Percentiles rank a stretch among this genome's conserved stretches.
These are phyloP conservation scores for Nibea coibor DNA, from an alignment of 2,113 vertebrate genomes.

Conservation along the genomic window DNA sequence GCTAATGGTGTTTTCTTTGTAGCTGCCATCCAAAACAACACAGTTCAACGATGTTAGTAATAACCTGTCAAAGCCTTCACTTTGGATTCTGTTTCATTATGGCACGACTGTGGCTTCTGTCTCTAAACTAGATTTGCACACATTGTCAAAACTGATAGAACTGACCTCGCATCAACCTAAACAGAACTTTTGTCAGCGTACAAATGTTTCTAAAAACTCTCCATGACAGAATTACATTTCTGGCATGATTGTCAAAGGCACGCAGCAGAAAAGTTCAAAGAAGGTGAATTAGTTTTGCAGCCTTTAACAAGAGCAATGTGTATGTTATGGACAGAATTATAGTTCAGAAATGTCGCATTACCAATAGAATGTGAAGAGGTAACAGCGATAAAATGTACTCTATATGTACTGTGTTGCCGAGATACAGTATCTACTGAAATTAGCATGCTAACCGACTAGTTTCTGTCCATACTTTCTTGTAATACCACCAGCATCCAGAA, in stretches of 20 bases:
- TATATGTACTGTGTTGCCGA: too few relatives aligned
- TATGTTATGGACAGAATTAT: too few relatives aligned
- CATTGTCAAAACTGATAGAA: constrained; percentile 11
- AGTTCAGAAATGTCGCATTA: too few relatives aligned
- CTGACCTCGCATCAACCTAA: constrained; percentile 26
- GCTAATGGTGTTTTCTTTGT: constrained; percentile 36
- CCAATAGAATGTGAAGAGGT: too few relatives aligned
- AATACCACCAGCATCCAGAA: too few relatives aligned
- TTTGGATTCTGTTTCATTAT: constrained; percentile 42
- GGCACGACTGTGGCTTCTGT: constrained; percentile 3
- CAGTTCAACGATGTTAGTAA: constrained; percentile 55
- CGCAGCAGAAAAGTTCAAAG: neutral
- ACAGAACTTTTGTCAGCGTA: neutral
- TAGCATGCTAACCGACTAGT: too few relatives aligned
- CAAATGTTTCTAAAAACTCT: neutral
- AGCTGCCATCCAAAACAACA: constrained; percentile 45
- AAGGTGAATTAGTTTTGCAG: neutral
- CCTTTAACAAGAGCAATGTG: neutral
- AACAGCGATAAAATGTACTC: too few relatives aligned
- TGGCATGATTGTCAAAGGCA: neutral
- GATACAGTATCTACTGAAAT: too few relatives aligned
- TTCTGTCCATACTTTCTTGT: too few relatives aligned
- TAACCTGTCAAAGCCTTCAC: constrained; percentile 51
- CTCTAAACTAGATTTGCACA: constrained; percentile 13
- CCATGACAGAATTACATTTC: neutral